A percentile compares a stretch with the other conserved stretches of the same genome.
Evolutionary conservation across 2,113 vertebrate species (phyloP).

Genomic region (Ramphastos sulfuratus): DNA sequence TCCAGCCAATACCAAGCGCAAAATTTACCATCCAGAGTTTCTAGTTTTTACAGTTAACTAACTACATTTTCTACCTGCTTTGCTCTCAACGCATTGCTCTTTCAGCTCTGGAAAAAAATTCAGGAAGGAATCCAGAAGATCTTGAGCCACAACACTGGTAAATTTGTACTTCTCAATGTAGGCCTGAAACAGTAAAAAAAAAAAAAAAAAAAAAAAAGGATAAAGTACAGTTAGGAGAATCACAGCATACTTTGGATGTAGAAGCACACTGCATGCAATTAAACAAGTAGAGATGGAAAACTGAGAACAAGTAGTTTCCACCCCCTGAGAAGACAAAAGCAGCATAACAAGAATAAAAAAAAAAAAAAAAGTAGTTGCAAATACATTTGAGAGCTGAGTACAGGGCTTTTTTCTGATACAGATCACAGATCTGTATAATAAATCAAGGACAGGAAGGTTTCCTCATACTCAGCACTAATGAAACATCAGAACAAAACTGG

Average conservation of each 20-base stretch:
- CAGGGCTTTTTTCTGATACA: not conserved
- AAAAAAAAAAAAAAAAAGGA: not conserved
- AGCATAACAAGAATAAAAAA: not conserved
- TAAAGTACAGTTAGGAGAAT: not conserved
- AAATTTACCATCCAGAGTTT: not conserved
- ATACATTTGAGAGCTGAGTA: not conserved
- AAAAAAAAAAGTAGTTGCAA: not conserved
- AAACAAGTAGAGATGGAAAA: not conserved
- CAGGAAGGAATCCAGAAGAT: constrained; percentile 93
- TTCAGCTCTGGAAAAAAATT: constrained; percentile 90
- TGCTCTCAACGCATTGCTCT: constrained; percentile 83
- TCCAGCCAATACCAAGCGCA: not conserved
- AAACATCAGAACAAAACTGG: not conserved
- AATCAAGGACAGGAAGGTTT: not conserved
- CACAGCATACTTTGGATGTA: not conserved
- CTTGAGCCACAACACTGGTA: constrained; percentile 90
- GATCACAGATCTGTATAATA: not conserved
- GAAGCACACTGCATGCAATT: not conserved
- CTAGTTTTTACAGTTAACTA: not conserved
- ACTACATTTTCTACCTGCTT: constrained; percentile 80
- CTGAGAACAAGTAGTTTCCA: not conserved
- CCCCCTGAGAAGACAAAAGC: not conserved
- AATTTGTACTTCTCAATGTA: constrained; percentile 95
- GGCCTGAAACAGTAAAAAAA: constrained; percentile 76
- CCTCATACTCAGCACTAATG: not conserved